A percentile compares a stretch with the other conserved stretches of the same genome.
These are phyloP conservation scores for Hydroisotoma schaefferi DNA, from an alignment of 2,888 invertebrate genomes.

Conservation along the genomic window DNA sequence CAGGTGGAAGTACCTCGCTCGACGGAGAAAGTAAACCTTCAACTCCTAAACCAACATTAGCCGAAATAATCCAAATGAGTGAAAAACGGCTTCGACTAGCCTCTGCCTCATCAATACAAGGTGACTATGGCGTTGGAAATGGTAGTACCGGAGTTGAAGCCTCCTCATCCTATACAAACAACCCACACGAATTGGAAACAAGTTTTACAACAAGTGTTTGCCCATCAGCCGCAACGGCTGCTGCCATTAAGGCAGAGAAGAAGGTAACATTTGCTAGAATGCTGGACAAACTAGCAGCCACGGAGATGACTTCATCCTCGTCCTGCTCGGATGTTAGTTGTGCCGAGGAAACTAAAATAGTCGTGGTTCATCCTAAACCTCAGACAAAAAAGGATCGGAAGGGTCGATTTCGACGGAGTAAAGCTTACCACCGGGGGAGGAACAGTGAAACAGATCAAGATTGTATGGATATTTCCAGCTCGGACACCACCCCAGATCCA, in stretches of 20 bases:
- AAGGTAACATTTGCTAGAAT: conserved; percentile 52
- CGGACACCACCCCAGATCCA: conserved; percentile 53
- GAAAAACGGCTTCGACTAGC: conserved; percentile 56
- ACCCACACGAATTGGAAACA: conserved; percentile 37
- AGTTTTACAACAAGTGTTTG: conserved; percentile 35
- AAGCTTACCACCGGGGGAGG: conserved; percentile 71
- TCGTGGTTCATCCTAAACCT: conserved; percentile 33
- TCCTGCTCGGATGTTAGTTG: conserved; percentile 55
- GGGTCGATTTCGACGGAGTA: conserved; percentile 50
- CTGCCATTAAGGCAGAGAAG: conserved; percentile 46
- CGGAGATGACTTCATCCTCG: conserved; percentile 55
- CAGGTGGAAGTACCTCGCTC: conserved; percentile 43
- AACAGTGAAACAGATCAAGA: conserved; percentile 56
- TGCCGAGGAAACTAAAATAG: conserved; percentile 47
- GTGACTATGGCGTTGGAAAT: conserved; percentile 26
- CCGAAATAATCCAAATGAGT: conserved; percentile 70
- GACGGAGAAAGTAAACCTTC: conserved; percentile 59
- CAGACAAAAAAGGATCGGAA: conserved; percentile 45
- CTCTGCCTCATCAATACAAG: conserved; percentile 38
- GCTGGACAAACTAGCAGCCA: conserved; percentile 44
- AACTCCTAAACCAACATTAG: conserved; percentile 65
- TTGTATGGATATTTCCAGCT: conserved; percentile 62
- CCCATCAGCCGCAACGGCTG: conserved; percentile 6
- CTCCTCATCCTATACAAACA: conserved; percentile 11
- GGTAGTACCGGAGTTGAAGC: conserved; percentile 8